Conservation (phyloP, 2,888 invertebrate genomes). For the Poecilus cupreus region DNA sequence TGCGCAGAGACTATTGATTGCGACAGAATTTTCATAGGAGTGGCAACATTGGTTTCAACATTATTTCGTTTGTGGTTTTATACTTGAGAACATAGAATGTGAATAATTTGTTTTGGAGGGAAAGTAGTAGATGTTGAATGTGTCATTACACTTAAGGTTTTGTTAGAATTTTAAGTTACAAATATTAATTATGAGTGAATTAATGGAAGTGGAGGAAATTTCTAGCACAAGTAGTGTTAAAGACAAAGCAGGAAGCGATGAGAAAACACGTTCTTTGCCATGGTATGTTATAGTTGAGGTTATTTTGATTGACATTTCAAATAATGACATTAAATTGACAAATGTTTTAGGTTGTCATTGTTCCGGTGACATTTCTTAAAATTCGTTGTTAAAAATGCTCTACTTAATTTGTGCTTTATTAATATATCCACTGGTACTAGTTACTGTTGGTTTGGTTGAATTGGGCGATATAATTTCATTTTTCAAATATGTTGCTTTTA, state of each 20-base stretch:
- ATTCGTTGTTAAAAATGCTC: not conserved
- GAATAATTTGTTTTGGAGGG: slow-evolving; percentile 6
- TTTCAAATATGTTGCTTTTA: not conserved
- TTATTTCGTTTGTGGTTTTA: not conserved
- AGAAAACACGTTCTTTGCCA: slow-evolving; percentile 66
- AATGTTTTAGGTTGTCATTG: not conserved
- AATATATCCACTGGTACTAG: not conserved
- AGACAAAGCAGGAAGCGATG: slow-evolving; percentile 58
- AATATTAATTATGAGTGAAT: slow-evolving; percentile 62
- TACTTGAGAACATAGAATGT: not conserved
- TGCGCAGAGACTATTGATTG: too few relatives aligned
- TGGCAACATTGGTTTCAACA: not conserved
- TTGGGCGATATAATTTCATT: not conserved
- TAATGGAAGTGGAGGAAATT: slow-evolving; percentile 68
- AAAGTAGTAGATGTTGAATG: not conserved
- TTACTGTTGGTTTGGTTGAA: not conserved
- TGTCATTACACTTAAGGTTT: not conserved
- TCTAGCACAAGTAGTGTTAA: slow-evolving; percentile 63
- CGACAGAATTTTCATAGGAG: not conserved
- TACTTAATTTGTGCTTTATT: not conserved
- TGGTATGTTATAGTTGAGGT: slow-evolving; percentile 65
- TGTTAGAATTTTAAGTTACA: not conserved
- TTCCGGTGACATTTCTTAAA: not conserved
- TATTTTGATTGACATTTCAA: not conserved
- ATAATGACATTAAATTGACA: slow-evolving; percentile 2